These are phyloP conservation scores for Ifrita kowaldi DNA, from an alignment of 2,113 vertebrate genomes.

Conservation along the genomic window DNA sequence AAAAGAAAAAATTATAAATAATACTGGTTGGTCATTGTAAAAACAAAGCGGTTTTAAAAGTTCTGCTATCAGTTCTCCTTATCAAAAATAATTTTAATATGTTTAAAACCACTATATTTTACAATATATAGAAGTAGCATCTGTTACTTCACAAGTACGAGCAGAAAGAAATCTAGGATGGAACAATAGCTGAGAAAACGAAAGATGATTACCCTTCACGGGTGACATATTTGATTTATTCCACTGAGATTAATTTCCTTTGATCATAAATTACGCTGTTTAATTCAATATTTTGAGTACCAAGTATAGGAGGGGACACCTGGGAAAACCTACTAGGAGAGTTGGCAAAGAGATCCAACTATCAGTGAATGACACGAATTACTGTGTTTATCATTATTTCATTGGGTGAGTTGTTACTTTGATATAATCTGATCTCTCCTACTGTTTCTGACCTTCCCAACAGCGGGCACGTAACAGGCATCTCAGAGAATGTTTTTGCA, in stretches of 20 bases:
- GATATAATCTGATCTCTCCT: constrained; percentile 17
- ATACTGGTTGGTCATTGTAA: neutral
- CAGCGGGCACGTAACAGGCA: neutral
- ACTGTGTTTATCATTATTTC: constrained; percentile 36
- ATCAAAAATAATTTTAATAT: neutral
- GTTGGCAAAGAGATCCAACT: constrained; percentile 9
- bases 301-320: constrained; percentile 1
- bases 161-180: neutral
- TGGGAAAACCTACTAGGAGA: constrained; percentile 1
- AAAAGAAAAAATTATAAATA: neutral
- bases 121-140: neutral
- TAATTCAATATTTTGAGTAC: constrained; percentile 68
- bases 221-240: constrained; percentile 71
- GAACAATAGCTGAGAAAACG: constrained; percentile 25
- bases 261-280: constrained; percentile 64
- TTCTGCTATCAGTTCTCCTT: neutral
- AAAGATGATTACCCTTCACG: constrained; percentile 66
- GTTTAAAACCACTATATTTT: neutral
- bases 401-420: neutral
- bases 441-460: constrained; percentile 11
- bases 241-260: constrained; percentile 66
- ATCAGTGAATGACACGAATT: constrained; percentile 15
- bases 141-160: neutral
- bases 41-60: neutral
- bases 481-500: neutral